A percentile compares a stretch with the other conserved stretches of the same genome.
These are phyloP conservation scores for Synchiropus splendidus DNA, from an alignment of 2,113 vertebrate species.

Conservation along the genomic window DNA sequence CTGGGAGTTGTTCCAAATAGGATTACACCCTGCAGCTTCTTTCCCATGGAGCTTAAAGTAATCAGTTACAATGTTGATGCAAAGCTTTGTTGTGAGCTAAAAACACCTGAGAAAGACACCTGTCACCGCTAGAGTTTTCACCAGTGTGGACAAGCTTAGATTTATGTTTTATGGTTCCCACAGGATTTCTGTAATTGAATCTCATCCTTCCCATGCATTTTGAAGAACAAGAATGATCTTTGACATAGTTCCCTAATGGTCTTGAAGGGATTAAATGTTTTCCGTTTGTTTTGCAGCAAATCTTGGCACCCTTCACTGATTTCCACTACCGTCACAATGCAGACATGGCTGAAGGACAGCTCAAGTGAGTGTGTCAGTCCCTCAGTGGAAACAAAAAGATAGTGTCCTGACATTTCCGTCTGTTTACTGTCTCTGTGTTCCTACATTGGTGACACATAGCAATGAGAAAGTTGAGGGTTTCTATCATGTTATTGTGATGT, in stretches of 20 bases:
- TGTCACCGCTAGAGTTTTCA: constrained; percentile 7
- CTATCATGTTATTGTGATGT: constrained; percentile 24
- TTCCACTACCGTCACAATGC: constrained; percentile 99
- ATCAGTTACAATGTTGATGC: constrained; percentile 27
- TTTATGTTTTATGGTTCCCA: too few species aligned
- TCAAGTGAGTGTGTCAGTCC: constrained; percentile 81
- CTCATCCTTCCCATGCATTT: too few species aligned
- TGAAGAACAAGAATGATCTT: too few species aligned
- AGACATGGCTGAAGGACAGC: constrained; percentile 89
- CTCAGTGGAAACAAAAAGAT: constrained; percentile 42
- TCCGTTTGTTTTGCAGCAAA: constrained; percentile 69
- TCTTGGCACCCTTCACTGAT: constrained; percentile 97
- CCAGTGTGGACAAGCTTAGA: too few species aligned
- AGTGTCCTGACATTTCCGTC: constrained; percentile 25
- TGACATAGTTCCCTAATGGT: too few species aligned
- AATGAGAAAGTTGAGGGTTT: constrained; percentile 13
- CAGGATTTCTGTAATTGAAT: too few species aligned
- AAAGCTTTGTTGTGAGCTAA: constrained; percentile 32
- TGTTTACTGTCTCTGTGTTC: constrained; percentile 24
- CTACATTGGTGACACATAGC: constrained; percentile 18
- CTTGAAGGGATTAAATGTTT: not conserved
- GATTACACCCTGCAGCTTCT: constrained; percentile 22
- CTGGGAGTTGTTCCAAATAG: constrained; percentile 16
- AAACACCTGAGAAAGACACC: constrained; percentile 8
- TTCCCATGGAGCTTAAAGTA: constrained; percentile 45